A percentile compares a stretch with the other conserved stretches of the same genome.
phyloP scores from a whole-genome alignment of 2,113 vertebrate genomes.

The Sylvicapra grimmia region DNA sequence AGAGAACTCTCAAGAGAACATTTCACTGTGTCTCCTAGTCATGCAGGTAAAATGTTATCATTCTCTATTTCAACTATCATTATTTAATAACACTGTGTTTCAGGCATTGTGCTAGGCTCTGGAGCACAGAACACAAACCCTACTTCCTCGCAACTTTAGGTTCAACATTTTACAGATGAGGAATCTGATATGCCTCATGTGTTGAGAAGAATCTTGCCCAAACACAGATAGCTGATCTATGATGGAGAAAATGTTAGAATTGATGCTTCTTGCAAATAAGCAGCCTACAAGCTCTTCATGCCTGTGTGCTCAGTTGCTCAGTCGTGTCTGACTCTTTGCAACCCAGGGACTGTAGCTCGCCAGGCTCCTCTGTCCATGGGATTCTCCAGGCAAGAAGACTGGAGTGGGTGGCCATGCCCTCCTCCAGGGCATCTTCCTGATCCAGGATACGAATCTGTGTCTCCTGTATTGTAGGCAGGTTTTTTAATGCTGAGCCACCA shows the following conservation, averaged over 20 bases:
- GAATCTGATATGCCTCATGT: neutral
- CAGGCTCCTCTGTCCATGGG: neutral
- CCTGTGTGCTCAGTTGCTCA: neutral
- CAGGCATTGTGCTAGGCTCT: neutral
- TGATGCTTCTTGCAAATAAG: neutral
- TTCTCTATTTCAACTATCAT: conserved; percentile 7
- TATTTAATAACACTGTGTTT: neutral
- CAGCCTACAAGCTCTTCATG: rapidly evolving
- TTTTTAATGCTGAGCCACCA: neutral
- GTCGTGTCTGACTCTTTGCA: neutral
- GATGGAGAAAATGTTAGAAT: neutral
- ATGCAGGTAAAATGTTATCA: neutral
- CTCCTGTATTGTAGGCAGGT: neutral
- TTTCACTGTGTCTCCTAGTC: neutral
- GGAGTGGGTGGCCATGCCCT: neutral
- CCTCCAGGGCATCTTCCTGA: neutral
- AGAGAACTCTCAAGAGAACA: neutral
- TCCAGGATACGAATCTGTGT: neutral
- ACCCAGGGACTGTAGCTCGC: neutral
- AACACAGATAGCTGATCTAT: neutral
- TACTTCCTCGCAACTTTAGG: neutral
- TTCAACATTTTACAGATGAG: neutral
- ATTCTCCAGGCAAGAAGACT: neutral
- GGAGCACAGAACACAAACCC: neutral
- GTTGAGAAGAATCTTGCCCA: neutral